phyloP scores from a whole-genome alignment of 2,113 vertebrate species.

The Elephantulus edwardii region DNA sequence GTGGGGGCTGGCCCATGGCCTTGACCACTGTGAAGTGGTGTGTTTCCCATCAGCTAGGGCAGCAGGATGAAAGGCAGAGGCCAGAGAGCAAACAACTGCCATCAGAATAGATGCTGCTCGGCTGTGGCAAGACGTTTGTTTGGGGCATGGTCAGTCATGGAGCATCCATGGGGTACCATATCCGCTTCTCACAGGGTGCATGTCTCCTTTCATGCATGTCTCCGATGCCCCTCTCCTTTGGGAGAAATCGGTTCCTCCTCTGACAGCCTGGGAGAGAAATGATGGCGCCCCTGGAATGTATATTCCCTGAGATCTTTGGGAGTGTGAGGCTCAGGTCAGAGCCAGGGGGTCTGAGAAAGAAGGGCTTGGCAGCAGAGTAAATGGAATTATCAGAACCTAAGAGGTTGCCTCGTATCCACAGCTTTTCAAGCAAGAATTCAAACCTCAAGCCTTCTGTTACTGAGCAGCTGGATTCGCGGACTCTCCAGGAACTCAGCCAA shows the following conservation, averaged over 20 bases:
- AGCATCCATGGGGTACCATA: rapidly evolving
- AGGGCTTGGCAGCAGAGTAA: not conserved
- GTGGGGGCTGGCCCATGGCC: not conserved
- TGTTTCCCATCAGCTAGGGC: not conserved
- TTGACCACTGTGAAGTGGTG: not conserved
- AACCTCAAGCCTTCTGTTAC: not conserved
- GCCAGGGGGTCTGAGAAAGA: not conserved
- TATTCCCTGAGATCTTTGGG: not conserved
- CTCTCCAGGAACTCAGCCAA: not conserved
- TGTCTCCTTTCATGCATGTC: rapidly evolving
- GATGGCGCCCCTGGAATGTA: not conserved
- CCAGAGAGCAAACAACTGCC: not conserved
- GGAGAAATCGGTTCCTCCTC: not conserved
- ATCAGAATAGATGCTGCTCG: not conserved
- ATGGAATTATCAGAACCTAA: rapidly evolving
- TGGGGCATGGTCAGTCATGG: not conserved
- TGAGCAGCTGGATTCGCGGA: not conserved
- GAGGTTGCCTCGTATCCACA: not conserved
- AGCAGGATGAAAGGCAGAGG: rapidly evolving
- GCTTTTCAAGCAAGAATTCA: not conserved
- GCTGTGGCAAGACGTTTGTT: rapidly evolving
- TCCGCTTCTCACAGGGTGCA: rapidly evolving
- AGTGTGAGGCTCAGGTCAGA: not conserved
- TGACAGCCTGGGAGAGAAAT: too few relatives aligned
- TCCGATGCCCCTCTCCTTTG: rapidly evolving